Evolutionary conservation across 2,888 invertebrate genomes (phyloP).

Genomic region (Crepidodera aurea): DNA sequence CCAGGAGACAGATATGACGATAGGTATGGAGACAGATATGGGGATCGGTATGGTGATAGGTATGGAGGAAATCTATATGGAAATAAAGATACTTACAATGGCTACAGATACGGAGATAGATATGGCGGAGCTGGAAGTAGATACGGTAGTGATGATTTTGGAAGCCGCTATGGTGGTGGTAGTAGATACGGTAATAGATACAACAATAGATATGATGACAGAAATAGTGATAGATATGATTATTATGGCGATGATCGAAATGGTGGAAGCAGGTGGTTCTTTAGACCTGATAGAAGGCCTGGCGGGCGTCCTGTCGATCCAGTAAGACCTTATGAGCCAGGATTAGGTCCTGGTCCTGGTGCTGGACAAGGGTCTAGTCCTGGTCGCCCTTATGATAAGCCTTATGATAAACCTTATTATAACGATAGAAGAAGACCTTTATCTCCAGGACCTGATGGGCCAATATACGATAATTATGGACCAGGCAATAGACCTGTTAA

Average conservation of each 20-base stretch:
- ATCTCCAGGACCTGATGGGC: slow-evolving; percentile 59
- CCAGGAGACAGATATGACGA: slow-evolving; percentile 43
- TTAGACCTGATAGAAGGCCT: slow-evolving; percentile 55
- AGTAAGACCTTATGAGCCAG: slow-evolving; percentile 40
- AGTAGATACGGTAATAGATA: slow-evolving; percentile 53
- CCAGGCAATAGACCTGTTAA: slow-evolving; percentile 56
- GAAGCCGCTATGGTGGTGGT: slow-evolving; percentile 39
- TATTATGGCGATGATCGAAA: slow-evolving; percentile 56
- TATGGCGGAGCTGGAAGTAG: slow-evolving; percentile 50
- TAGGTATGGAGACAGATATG: slow-evolving; percentile 19
- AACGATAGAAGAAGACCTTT: slow-evolving; percentile 49
- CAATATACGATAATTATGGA: slow-evolving; percentile 59
- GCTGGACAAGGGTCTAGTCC: slow-evolving; percentile 15
- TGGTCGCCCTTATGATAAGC: slow-evolving; percentile 11
- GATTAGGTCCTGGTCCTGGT: slow-evolving; percentile 41
- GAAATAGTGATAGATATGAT: slow-evolving; percentile 46
- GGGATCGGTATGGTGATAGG: slow-evolving; percentile 36
- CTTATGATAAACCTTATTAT: slow-evolving; percentile 31
- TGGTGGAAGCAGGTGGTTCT: slow-evolving; percentile 56
- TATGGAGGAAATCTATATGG: slow-evolving; percentile 43
- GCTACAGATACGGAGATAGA: slow-evolving; percentile 49
- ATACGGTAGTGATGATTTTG: slow-evolving; percentile 39
- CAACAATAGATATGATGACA: slow-evolving; percentile 51
- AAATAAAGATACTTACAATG: slow-evolving; percentile 44
- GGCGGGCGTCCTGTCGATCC: slow-evolving; percentile 48